phyloP scores from a whole-genome alignment of 2,797 vertebrate genomes.

The Dallia pectoralis region DNA sequence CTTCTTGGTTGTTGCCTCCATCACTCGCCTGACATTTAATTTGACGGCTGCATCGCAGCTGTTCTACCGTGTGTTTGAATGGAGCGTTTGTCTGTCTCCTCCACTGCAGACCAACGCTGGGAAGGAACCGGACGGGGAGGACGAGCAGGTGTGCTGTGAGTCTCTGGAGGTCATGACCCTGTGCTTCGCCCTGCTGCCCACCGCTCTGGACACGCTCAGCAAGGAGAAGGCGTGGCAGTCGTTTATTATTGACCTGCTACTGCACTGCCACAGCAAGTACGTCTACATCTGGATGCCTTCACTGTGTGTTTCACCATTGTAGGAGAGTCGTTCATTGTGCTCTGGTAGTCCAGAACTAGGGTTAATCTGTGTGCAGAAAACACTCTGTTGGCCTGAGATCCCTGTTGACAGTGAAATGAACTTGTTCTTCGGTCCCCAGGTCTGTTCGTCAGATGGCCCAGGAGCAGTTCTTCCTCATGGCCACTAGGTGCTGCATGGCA shows the following conservation, averaged over 20 bases:
- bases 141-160: constrained; percentile 90
- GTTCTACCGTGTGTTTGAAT: neutral
- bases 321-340: too few relatives aligned
- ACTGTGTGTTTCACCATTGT: too few relatives aligned
- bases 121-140: constrained; percentile 83
- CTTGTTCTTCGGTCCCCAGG: constrained; percentile 53
- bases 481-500: constrained; percentile 90
- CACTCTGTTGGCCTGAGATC: neutral
- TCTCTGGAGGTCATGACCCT: constrained; percentile 89
- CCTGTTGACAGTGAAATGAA: neutral
- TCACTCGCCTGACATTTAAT: too few relatives aligned
- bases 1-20: too few relatives aligned
- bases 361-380: too few relatives aligned
- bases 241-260: constrained; percentile 85
- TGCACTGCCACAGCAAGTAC: constrained; percentile 90
- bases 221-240: constrained; percentile 92
- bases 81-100: neutral
- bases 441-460: constrained; percentile 89
- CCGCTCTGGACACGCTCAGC: constrained; percentile 85
- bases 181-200: constrained; percentile 88
- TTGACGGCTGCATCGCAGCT: neutral
- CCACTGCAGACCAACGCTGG: constrained; percentile 80
- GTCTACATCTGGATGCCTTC: neutral
- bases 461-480: constrained; percentile 91
- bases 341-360: neutral